Evolutionary conservation across 2,888 invertebrate species (phyloP).

Genomic region (Pilophorus perplexus): DNA sequence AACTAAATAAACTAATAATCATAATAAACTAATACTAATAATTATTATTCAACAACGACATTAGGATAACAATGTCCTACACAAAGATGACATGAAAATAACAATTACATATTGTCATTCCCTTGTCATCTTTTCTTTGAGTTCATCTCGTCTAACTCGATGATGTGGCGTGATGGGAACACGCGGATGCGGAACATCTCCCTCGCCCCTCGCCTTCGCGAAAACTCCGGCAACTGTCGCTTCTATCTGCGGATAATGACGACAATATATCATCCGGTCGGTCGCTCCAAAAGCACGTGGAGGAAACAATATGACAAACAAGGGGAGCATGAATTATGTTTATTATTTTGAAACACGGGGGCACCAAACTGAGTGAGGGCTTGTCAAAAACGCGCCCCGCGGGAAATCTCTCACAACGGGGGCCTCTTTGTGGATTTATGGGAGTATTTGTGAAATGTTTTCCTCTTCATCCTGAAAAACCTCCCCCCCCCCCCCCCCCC

Average conservation of each 20-base stretch:
- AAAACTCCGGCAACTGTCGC: slow-evolving; percentile 25
- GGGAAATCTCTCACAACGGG: slow-evolving; percentile 36
- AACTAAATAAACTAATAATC: no score
- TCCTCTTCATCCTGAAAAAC: slow-evolving; percentile 1
- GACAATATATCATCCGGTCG: slow-evolving; percentile 53
- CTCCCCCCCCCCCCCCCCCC: no score
- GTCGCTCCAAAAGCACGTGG: slow-evolving; percentile 42
- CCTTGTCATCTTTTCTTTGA: no score
- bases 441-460: slow-evolving; percentile 42
- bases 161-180: no score
- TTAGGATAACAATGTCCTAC: no score
- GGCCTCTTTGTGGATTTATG: slow-evolving; percentile 39
- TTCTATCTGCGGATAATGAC: slow-evolving; percentile 47
- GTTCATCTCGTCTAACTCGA: no score
- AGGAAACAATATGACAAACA: slow-evolving; percentile 50
- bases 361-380: slow-evolving; percentile 33
- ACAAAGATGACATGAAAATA: no score
- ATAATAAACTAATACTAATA: no score
- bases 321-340: slow-evolving; percentile 55
- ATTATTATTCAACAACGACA: no score
- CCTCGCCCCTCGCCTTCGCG: background rate
- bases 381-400: slow-evolving; percentile 43
- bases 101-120: no score
- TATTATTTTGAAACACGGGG: slow-evolving; percentile 54
- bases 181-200: background rate